Conservation (phyloP, 2,888 invertebrate species). For the Clepsis dumicolana region DNA sequence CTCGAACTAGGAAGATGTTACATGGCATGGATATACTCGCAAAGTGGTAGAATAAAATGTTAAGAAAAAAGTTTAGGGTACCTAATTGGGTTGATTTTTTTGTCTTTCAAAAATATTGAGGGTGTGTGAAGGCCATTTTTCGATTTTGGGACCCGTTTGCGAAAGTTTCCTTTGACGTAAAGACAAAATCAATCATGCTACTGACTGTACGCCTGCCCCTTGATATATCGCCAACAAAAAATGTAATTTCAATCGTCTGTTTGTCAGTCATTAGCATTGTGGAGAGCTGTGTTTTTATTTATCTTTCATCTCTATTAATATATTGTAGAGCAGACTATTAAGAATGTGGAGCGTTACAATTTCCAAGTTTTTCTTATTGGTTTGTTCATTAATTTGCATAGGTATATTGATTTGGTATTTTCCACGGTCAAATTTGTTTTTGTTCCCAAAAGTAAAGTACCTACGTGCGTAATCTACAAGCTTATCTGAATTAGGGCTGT, state of each 20-base stretch:
- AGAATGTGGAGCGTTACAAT: not conserved
- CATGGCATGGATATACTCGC: too few relatives aligned
- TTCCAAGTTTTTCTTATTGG: conserved; percentile 15
- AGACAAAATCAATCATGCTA: conserved; percentile 22
- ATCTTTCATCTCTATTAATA: conserved; percentile 25
- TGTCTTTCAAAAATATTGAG: too few relatives aligned
- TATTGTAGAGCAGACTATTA: conserved; percentile 3
- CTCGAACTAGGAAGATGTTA: too few relatives aligned
- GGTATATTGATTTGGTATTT: conserved; percentile 12
- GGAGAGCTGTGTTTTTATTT: conserved; percentile 18
- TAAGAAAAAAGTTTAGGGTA: too few relatives aligned
- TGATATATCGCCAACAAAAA: conserved; percentile 14
- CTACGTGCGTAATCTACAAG: not conserved
- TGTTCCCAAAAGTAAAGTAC: not conserved
- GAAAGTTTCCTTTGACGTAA: not conserved
- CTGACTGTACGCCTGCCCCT: not conserved
- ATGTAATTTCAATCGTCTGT: conserved; percentile 13
- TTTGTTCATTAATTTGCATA: conserved; percentile 15
- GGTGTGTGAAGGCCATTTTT: too few relatives aligned
- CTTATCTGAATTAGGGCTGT: not conserved
- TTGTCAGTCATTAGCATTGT: conserved; percentile 18
- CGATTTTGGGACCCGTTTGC: too few relatives aligned
- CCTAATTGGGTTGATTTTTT: too few relatives aligned
- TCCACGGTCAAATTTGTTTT: not conserved
- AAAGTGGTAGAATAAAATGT: too few relatives aligned